These are phyloP conservation scores for Elmis aenea DNA, from an alignment of 2,888 invertebrate species.

Conservation along the genomic window DNA sequence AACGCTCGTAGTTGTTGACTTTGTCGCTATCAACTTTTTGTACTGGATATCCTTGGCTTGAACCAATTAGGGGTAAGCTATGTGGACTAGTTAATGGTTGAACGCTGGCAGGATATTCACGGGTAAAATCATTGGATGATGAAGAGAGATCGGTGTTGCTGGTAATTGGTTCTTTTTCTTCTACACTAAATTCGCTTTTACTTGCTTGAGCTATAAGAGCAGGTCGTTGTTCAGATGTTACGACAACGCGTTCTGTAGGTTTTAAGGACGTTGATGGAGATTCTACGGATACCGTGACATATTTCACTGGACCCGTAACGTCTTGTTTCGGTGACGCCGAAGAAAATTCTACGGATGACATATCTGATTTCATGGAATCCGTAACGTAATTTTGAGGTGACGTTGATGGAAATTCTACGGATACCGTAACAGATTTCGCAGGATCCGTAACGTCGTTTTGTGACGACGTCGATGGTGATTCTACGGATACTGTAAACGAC, in stretches of 20 bases:
- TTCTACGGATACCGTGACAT: not conserved
- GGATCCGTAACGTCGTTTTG: not conserved
- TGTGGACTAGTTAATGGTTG: slow-evolving; percentile 20
- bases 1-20: slow-evolving; percentile 38
- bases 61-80: slow-evolving; percentile 3
- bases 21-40: slow-evolving; percentile 44
- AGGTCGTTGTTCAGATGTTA: slow-evolving; percentile 45
- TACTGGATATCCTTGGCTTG: slow-evolving; percentile 39
- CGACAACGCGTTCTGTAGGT: slow-evolving; percentile 25
- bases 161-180: slow-evolving; percentile 54
- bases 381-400: too few species aligned
- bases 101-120: slow-evolving; percentile 33
- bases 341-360: too few species aligned
- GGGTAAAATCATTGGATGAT: slow-evolving; percentile 18
- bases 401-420: not conserved
- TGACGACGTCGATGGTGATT: not conserved
- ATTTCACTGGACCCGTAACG: too few species aligned
- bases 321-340: too few species aligned
- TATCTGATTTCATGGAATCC: too few species aligned
- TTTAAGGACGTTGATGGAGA: not conserved
- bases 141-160: slow-evolving; percentile 33
- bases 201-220: slow-evolving; percentile 52
- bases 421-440: too few species aligned
- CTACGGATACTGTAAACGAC: too few species aligned
- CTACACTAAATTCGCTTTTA: slow-evolving; percentile 55